Percentiles rank a stretch among this genome's conserved stretches.
Evolutionary conservation across 2,888 invertebrate species (phyloP).

Genomic region (Drosophila barbarae): DNA sequence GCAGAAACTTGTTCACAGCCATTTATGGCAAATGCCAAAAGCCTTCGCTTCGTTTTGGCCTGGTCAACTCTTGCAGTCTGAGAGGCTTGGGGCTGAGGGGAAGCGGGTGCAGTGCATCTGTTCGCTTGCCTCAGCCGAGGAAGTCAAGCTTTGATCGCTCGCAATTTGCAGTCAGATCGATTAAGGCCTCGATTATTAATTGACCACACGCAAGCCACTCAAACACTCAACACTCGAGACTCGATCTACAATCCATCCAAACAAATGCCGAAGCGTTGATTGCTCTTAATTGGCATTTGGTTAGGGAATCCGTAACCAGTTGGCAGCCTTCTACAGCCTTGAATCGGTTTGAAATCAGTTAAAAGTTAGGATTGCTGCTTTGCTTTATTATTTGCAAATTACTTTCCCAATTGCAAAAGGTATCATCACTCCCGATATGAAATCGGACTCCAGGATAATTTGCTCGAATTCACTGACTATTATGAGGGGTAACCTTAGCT

Average conservation of each 20-base stretch:
- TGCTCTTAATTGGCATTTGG: constrained; percentile 35
- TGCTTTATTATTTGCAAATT: background rate
- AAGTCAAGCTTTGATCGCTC: constrained; percentile 9
- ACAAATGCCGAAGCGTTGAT: constrained; percentile 28
- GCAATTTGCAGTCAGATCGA: constrained; percentile 15
- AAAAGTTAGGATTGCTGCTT: background rate
- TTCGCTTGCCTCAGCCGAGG: constrained; percentile 3
- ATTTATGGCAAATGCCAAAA: constrained; percentile 33
- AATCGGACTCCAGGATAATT: background rate
- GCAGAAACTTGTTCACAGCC: constrained; percentile 31
- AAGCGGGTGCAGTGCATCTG: background rate
- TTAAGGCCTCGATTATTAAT: constrained; percentile 21
- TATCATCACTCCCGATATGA: background rate
- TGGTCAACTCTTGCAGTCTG: background rate
- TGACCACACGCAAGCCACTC: constrained; percentile 29
- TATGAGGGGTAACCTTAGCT: constrained; percentile 2
- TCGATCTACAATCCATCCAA: constrained; percentile 7
- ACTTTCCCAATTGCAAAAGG: background rate
- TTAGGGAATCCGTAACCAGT: constrained; percentile 21
- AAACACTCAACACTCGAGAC: constrained; percentile 3
- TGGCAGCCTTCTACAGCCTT: constrained; percentile 14
- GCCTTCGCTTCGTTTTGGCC: constrained; percentile 15
- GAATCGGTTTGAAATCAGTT: background rate
- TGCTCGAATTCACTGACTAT: background rate
- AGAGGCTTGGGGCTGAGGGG: background rate